Conservation (phyloP, 2,797 vertebrate species). For the Selene dorsalis region DNA sequence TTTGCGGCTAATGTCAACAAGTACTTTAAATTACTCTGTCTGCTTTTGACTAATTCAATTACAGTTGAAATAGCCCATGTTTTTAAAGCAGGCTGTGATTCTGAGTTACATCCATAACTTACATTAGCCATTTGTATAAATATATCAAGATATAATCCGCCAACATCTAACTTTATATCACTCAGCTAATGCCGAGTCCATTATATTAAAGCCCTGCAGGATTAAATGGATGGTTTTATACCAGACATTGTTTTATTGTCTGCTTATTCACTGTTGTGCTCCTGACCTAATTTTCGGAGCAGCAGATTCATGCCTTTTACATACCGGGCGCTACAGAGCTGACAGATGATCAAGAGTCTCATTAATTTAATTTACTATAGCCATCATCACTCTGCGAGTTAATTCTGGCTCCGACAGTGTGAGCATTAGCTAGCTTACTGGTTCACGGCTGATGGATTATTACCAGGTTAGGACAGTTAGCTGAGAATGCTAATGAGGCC, state of each 20-base stretch:
- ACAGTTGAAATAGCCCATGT: no score
- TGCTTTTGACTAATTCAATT: not conserved
- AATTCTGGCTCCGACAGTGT: constrained; percentile 44
- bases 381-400: constrained; percentile 56
- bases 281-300: constrained; percentile 41
- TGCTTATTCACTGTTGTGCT: not conserved
- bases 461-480: constrained; percentile 47
- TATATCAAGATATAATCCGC: not conserved
- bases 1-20: not conserved
- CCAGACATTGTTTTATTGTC: constrained; percentile 8
- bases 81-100: not conserved
- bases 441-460: constrained; percentile 51
- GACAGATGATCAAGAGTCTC: constrained; percentile 64
- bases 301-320: constrained; percentile 41
- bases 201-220: constrained; percentile 3
- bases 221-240: constrained; percentile 5
- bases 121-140: not conserved
- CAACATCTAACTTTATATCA: not conserved
- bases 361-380: constrained; percentile 68
- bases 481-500: constrained; percentile 61
- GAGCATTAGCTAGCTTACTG: constrained; percentile 42
- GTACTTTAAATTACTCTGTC: not conserved
- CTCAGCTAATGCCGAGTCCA: not conserved
- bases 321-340: constrained; percentile 21
- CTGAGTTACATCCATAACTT: not conserved